Evolutionary conservation across 2,797 vertebrate species (phyloP), one percentile per base, ranked within the genome.

Genomic region (Naso thynnoides): DNA sequence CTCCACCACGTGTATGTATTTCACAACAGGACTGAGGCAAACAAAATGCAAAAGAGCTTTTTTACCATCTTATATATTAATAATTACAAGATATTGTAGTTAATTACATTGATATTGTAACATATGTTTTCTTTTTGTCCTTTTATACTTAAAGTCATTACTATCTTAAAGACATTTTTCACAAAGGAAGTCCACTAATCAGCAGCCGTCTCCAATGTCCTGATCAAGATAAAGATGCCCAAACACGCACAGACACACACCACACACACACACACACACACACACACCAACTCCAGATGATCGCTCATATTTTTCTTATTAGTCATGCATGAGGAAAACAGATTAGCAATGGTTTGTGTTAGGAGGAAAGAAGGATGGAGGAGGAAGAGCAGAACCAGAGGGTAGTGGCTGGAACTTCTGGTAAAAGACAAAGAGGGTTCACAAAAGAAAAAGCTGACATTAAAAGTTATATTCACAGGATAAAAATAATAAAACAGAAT

Each of bases 281-380:
- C n/a, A 56, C 64, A 45, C 23, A 18, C 38, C 8, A 49, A 29
- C 41, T 50, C n/a, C 24, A 73, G 54, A 82, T 75, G 65, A 74
- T 59, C 48, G 67, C 82, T 82, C 71, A 86, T 84, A 86, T 85
- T 89, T 82, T 87, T 90, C 68, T 56, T 41, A 83, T 93, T 89
- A 89, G 86, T 82, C 83, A 91, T 82, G 83, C 71, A 63, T 39
- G 27, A 47, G 62, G 71, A 72, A 71, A 67, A 69, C 41, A 78
- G 68, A 87, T 83, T 82, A 77, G 78, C 50, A 69, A 83, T 58
- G 36, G 79, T 75, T 86, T 80, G 60, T 66, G 81, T 76, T 42
- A 55, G 52, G 52, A 19, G 19, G 27, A 68, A 45, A 63, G 4
- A 42, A n/a, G 44, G 38, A 27, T 39, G 65, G 55, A 5, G 73